Evolutionary conservation across 2,888 invertebrate species (phyloP), one percentile per base, ranked within the genome.

Genomic region (Choreutis nemorana): DNA sequence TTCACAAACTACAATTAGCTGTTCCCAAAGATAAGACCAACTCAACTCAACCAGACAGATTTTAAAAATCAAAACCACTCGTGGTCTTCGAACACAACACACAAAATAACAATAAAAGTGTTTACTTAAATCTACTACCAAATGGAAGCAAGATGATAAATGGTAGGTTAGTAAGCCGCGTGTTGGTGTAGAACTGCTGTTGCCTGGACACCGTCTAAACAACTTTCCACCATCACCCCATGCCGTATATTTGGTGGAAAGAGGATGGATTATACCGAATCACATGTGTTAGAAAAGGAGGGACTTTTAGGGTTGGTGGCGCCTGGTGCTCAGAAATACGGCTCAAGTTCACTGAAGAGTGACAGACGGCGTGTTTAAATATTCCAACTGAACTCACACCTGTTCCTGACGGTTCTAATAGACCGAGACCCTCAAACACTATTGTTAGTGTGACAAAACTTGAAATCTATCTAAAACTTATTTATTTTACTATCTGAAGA

Each of bases 121-220:
- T n/a, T n/a, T n/a, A n/a, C n/a, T n/a, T n/a, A n/a, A n/a, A n/a
- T n/a, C n/a, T n/a, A n/a, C n/a, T n/a, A n/a, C n/a, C n/a, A n/a
- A n/a, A n/a, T n/a, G n/a, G n/a, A n/a, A n/a, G n/a, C n/a, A n/a
- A n/a, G n/a, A n/a, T n/a, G n/a, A n/a, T n/a, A n/a, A n/a, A n/a
- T n/a, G n/a, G n/a, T n/a, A 12, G 25, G 48, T 55, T 54, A 49
- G 47, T 50, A 46, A 54, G 55, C 55, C 54, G 55, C 49, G 54
- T 55, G 55, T 48, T 52, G 66, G 67, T 73, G 62, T 71, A 51
- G 57, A 55, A 56, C 65, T 60, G 53, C 59, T 59, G 77, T 78
- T 75, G 75, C 73, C 57, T 45, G 41, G 67, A 63, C 77, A 67
- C 77, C 77, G 64, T 54, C 55, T 56, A 63, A 77, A 75, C 77